These are phyloP conservation scores for Eospalax fontanierii DNA, from an alignment of 2,797 vertebrate species.

Conservation along the genomic window DNA sequence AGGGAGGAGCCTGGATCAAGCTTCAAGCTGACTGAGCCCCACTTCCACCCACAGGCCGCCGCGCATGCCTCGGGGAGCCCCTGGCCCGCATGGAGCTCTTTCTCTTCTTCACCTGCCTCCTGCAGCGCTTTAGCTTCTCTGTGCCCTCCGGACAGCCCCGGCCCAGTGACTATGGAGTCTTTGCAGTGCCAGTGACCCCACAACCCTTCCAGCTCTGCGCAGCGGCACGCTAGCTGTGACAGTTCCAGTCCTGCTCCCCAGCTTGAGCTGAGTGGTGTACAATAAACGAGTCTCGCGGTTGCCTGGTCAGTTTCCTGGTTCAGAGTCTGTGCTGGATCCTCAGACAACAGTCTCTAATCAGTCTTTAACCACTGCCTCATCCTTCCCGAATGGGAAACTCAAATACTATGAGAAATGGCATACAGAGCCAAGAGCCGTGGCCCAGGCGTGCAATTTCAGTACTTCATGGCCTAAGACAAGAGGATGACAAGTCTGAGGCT, in stretches of 20 bases:
- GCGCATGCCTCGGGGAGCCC: slow-evolving; percentile 82
- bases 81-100: slow-evolving; percentile 89
- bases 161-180: neutral
- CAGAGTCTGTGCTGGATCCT: neutral
- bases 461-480: too few species aligned
- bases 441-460: too few species aligned
- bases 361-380: neutral
- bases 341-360: neutral
- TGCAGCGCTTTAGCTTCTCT: slow-evolving; percentile 86
- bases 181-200: rapidly evolving
- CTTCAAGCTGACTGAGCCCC: neutral
- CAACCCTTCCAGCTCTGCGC: slow-evolving; percentile 76
- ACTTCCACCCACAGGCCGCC: slow-evolving; percentile 21
- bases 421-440: too few species aligned
- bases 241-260: rapidly evolving
- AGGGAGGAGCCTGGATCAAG: rapidly evolving
- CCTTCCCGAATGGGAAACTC: neutral
- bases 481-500: too few species aligned
- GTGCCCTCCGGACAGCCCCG: neutral
- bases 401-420: neutral
- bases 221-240: slow-evolving; percentile 43
- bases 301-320: neutral
- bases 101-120: slow-evolving; percentile 87
- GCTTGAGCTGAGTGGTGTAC: neutral
- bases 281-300: neutral